These are phyloP conservation scores for Zaprionus kolodkinae DNA, from an alignment of 1,140 invertebrate species.

Conservation along the genomic window DNA sequence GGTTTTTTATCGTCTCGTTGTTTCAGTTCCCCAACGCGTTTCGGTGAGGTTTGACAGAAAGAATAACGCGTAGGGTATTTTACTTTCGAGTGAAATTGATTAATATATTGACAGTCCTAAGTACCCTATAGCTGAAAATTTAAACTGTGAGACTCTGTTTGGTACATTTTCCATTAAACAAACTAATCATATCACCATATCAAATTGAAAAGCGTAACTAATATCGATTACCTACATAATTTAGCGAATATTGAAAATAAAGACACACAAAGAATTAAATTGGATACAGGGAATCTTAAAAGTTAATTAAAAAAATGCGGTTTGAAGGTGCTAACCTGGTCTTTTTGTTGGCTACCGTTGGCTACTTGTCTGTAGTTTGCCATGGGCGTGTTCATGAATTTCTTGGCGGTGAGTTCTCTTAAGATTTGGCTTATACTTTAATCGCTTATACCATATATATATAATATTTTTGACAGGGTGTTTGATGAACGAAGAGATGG, in stretches of 20 bases:
- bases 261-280: neutral
- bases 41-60: no score
- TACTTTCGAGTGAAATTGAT: no score
- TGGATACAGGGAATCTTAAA: neutral
- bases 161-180: neutral
- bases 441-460: no score
- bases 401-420: slow-evolving; percentile 12
- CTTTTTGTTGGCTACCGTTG: neutral
- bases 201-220: neutral
- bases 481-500: slow-evolving; percentile 21
- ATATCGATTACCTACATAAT: neutral
- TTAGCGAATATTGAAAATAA: neutral
- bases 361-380: neutral
- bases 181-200: neutral
- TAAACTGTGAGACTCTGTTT: no score
- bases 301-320: slow-evolving; percentile 1
- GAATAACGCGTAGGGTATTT: no score
- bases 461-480: slow-evolving; percentile 22
- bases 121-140: no score
- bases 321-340: neutral
- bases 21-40: no score
- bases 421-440: neutral
- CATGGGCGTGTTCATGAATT: neutral
- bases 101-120: no score
- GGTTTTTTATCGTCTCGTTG: no score